Conservation (phyloP, 2,888 invertebrate genomes). For the Abscondita cerata region DNA sequence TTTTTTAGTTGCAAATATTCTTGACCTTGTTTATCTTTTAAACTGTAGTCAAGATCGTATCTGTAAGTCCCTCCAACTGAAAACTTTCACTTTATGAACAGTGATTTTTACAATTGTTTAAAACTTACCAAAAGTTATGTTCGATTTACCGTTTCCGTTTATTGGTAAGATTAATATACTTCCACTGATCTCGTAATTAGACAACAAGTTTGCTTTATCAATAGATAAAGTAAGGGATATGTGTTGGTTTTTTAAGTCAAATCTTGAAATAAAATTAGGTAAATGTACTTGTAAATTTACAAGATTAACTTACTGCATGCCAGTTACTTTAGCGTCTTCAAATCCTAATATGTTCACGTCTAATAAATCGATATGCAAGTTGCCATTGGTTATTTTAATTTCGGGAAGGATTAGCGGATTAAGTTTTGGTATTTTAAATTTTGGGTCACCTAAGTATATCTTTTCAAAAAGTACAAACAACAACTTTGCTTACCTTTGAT, state of each 20-base stretch:
- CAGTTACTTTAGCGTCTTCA: conserved; percentile 38
- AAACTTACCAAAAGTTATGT: conserved; percentile 47
- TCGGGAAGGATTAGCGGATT: conserved; percentile 45
- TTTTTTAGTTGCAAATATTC: conserved; percentile 41
- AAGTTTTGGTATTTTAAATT: conserved; percentile 47
- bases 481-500: conserved; percentile 45
- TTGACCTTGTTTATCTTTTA: conserved; percentile 41
- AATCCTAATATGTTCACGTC: conserved; percentile 44
- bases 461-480: background rate
- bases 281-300: conserved; percentile 4
- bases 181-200: conserved; percentile 50
- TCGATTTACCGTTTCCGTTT: conserved; percentile 48
- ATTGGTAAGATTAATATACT: conserved; percentile 49
- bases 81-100: conserved; percentile 13
- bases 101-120: background rate
- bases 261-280: background rate
- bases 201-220: conserved; percentile 38
- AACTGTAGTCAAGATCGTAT: conserved; percentile 45
- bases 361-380: conserved; percentile 42
- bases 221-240: conserved; percentile 35
- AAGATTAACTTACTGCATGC: conserved; percentile 38
- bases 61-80: conserved; percentile 39
- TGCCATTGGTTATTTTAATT: conserved; percentile 42
- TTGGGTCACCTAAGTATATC: conserved; percentile 45
- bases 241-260: conserved; percentile 23